These are phyloP conservation scores for Drosophila diplacantha DNA, from an alignment of 2,888 invertebrate species.

Conservation along the genomic window DNA sequence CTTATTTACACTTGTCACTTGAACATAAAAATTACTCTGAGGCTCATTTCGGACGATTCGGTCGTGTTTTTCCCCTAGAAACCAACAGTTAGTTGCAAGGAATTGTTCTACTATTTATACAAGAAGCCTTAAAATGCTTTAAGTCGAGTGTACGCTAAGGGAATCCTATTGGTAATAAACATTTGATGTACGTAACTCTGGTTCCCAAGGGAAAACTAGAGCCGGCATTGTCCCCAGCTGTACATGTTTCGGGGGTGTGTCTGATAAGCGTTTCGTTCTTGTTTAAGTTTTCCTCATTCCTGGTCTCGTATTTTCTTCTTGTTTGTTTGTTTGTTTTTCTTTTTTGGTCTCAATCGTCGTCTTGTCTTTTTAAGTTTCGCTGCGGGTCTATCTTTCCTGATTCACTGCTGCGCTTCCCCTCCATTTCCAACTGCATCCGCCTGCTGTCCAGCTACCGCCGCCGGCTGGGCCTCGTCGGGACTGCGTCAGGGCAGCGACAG, in stretches of 20 bases:
- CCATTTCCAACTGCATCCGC: too few species aligned
- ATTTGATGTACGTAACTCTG: not conserved
- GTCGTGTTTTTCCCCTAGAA: not conserved
- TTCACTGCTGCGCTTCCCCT: too few species aligned
- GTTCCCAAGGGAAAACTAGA: conserved; percentile 5
- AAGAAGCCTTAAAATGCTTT: not conserved
- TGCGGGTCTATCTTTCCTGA: conserved; percentile 6
- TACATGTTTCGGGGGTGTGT: conserved; percentile 3
- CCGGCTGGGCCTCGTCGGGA: not conserved
- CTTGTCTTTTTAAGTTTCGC: conserved; percentile 49
- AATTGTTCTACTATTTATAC: conserved; percentile 1
- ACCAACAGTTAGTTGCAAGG: not conserved
- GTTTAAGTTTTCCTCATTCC: conserved; percentile 19
- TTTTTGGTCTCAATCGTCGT: conserved; percentile 32
- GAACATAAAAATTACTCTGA: not conserved
- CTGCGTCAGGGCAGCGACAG: conserved; percentile 78
- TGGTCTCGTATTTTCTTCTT: too few species aligned
- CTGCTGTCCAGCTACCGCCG: too few species aligned
- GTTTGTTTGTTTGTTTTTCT: conserved; percentile 4
- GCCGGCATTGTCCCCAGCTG: conserved; percentile 1
- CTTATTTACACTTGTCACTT: conserved; percentile 8
- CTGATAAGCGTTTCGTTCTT: conserved; percentile 52
- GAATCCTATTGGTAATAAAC: not conserved
- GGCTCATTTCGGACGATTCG: not conserved
- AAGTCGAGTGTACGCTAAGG: not conserved